A percentile compares a stretch with the other conserved stretches of the same genome.
Conservation (phyloP, 2,888 invertebrate genomes). For the Escarpia spicata region DNA sequence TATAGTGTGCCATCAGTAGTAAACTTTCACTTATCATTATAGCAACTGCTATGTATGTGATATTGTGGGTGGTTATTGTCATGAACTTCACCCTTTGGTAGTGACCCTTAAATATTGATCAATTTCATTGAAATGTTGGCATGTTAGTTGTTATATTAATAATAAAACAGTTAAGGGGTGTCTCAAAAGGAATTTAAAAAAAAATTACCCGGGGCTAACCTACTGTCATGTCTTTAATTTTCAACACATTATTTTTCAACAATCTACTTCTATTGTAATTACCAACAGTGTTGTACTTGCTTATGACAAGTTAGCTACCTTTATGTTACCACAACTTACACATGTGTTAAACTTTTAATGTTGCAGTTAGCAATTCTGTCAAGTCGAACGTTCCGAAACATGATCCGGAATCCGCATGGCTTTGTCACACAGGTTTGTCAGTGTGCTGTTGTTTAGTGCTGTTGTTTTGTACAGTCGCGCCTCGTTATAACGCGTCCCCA, state of each 20-base stretch:
- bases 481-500: too few relatives aligned
- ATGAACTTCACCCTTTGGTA: not conserved
- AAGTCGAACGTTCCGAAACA: slow-evolving; percentile 55
- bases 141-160: too few relatives aligned
- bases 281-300: not conserved
- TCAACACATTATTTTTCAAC: not conserved
- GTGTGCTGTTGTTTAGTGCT: not conserved
- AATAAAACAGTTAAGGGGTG: too few relatives aligned
- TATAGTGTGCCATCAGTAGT: not conserved
- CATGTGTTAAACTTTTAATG: not conserved
- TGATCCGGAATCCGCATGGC: slow-evolving; percentile 59
- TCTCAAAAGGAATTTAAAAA: too few relatives aligned
- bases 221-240: too few relatives aligned
- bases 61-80: not conserved
- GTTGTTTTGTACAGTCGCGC: not conserved
- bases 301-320: not conserved
- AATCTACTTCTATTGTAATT: slow-evolving; percentile 6
- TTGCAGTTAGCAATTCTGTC: slow-evolving; percentile 39
- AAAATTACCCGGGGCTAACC: too few relatives aligned
- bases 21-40: not conserved
- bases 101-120: not conserved
- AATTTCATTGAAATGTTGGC: too few relatives aligned
- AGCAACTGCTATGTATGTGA: not conserved
- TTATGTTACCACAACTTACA: slow-evolving; percentile 4
- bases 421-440: slow-evolving; percentile 40